Evolutionary conservation across 1,140 invertebrate genomes (phyloP), one percentile per base, ranked within the genome.

Genomic region (Bilobella aurantiaca): DNA sequence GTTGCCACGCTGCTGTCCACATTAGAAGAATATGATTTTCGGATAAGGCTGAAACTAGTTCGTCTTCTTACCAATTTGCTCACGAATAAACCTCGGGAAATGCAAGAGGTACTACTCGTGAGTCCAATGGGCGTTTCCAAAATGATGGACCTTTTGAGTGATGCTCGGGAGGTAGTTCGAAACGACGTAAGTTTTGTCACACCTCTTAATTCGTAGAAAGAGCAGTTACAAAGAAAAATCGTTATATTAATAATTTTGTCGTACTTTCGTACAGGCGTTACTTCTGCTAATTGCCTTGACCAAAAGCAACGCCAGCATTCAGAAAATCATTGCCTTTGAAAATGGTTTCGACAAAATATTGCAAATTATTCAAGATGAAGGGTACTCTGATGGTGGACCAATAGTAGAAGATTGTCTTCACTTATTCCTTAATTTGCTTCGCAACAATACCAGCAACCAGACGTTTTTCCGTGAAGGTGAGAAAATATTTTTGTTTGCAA

Each of bases 291-390:
- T 91, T 69, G 88, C 95, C 75, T 79, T 99, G 58, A 98, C 94
- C 0, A 93, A 93, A 79, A 87, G 87, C 3, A 98, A 99, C 81
- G 89, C 93, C 0, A 97, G 97, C 77, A 95, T 99, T 73, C 97
- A 99, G 78, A 99, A 99, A 80, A 98, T 99, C 74, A 93, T 99
- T 2, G 96, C 95, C 0, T 99, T 98, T 81, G 95, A 99, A 80
- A 98, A 97, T 81, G 93, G 93, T 0, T 99, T 98, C 78, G 95
- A 98, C 79, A 83, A 90, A 69, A 81, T 99, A 37, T 90, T 98
- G 73, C 90, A 93, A 75, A 93, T 99, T 31, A 91, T 99, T 28
- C 80, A 79, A 1, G 87, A 91, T 71, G 97, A 99, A 80, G 95
- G 93, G 53, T 87, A 86, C 71, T 87, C 89, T 27, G 93, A 98